Evolutionary conservation across 2,113 vertebrate genomes (phyloP).

Genomic region (Caranx melampygus): DNA sequence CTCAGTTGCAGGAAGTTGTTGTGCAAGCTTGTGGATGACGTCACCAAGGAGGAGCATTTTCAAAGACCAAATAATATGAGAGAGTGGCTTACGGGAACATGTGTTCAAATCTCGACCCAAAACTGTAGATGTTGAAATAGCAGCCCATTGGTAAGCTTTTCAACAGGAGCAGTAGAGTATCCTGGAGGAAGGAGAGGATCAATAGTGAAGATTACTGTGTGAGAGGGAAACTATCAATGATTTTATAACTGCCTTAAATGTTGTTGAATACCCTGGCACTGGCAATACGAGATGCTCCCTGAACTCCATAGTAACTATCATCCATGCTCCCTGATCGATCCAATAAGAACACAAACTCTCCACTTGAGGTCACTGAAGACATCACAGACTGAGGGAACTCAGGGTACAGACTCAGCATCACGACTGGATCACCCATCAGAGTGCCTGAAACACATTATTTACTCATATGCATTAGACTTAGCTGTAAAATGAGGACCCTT

Average conservation of each 20-base stretch:
- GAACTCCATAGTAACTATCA: not conserved
- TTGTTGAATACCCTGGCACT: slow-evolving; percentile 82
- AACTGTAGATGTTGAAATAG: slow-evolving; percentile 90
- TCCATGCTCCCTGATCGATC: slow-evolving; percentile 88
- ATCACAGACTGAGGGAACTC: slow-evolving; percentile 78
- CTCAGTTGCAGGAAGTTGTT: not conserved
- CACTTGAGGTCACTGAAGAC: slow-evolving; percentile 63
- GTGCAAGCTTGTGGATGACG: no score
- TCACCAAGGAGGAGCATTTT: no score
- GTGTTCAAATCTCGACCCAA: slow-evolving; percentile 82
- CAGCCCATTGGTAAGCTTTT: slow-evolving; percentile 90
- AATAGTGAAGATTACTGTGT: not conserved
- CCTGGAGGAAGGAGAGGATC: slow-evolving; percentile 64
- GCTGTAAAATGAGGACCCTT: not conserved
- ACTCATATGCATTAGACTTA: not conserved
- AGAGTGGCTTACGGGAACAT: slow-evolving; percentile 79
- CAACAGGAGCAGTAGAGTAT: slow-evolving; percentile 84
- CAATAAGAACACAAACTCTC: slow-evolving; percentile 89
- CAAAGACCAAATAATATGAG: no score
- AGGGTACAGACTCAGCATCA: slow-evolving; percentile 90
- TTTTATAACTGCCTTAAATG: not conserved
- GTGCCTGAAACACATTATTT: slow-evolving; percentile 70
- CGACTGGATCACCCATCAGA: slow-evolving; percentile 84
- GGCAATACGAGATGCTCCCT: slow-evolving; percentile 66
- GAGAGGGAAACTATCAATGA: not conserved